Evolutionary conservation across 1,140 invertebrate species (phyloP).

Genomic region (Drosophila nasuta): DNA sequence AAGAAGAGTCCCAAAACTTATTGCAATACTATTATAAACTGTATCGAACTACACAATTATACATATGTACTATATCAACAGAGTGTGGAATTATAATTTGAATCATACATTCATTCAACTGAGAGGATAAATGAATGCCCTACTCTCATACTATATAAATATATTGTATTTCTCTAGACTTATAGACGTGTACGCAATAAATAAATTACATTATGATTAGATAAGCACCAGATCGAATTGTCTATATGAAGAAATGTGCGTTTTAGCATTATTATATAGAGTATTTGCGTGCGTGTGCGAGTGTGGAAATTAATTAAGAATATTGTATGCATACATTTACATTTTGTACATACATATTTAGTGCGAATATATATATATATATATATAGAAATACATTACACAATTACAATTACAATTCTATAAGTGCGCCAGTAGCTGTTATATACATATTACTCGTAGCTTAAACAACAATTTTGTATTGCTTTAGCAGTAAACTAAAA

Average conservation of each 20-base stretch:
- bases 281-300: neutral
- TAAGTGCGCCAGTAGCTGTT: constrained; percentile 62
- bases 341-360: constrained; percentile 55
- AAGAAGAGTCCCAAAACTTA: constrained; percentile 35
- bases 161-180: constrained; percentile 31
- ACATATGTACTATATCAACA: constrained; percentile 45
- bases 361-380: constrained; percentile 36
- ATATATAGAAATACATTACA: constrained; percentile 11
- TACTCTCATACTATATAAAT: neutral
- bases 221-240: constrained; percentile 26
- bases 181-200: constrained; percentile 38
- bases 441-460: constrained; percentile 52
- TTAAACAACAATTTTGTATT: constrained; percentile 63
- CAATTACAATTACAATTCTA: neutral
- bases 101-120: constrained; percentile 23
- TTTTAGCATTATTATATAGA: constrained; percentile 64
- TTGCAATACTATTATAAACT: constrained; percentile 69
- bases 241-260: constrained; percentile 55
- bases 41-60: constrained; percentile 33
- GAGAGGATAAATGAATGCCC: constrained; percentile 12
- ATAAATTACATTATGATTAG: constrained; percentile 9
- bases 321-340: constrained; percentile 26
- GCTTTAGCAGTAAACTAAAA: constrained; percentile 57
- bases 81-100: constrained; percentile 20
- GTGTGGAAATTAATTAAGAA: constrained; percentile 14